phyloP scores from a whole-genome alignment of 2,113 vertebrate genomes.

The Psophia crepitans region DNA sequence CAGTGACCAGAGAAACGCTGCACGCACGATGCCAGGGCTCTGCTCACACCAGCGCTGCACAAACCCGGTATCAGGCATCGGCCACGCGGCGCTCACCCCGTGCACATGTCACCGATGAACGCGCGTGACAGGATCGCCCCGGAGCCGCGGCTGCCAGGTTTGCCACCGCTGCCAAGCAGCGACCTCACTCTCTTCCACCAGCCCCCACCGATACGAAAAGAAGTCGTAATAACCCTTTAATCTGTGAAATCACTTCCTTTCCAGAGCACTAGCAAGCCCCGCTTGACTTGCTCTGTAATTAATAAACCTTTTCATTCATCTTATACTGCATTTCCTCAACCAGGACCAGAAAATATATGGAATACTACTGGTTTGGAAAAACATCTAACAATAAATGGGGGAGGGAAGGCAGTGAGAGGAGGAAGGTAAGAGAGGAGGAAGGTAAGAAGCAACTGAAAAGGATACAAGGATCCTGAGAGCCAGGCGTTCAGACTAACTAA shows the following conservation, averaged over 20 bases:
- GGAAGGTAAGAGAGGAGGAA: not conserved
- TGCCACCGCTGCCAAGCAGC: not conserved
- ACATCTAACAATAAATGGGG: not conserved
- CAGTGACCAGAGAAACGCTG: not conserved
- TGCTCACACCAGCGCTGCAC: not conserved
- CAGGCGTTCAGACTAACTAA: constrained; percentile 1
- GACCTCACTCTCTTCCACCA: not conserved
- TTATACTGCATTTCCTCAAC: not conserved
- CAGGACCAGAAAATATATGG: not conserved
- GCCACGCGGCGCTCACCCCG: not conserved
- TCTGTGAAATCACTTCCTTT: not conserved
- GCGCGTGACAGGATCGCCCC: not conserved
- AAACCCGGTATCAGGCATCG: not conserved
- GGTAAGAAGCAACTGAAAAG: not conserved
- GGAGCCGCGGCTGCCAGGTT: not conserved
- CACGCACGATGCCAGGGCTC: fast-evolving
- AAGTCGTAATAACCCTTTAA: not conserved
- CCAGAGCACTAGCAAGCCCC: constrained; percentile 32
- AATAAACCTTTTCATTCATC: constrained; percentile 15
- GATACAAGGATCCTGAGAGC: not conserved
- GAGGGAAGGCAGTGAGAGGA: not conserved
- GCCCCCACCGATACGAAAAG: not conserved
- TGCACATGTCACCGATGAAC: not conserved
- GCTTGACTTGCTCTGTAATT: constrained; percentile 41
- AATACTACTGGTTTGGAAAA: constrained; percentile 3